Percentiles rank a stretch among this genome's conserved stretches.
phyloP scores from a whole-genome alignment of 2,888 invertebrate species.

The Odontomyia ornata region DNA sequence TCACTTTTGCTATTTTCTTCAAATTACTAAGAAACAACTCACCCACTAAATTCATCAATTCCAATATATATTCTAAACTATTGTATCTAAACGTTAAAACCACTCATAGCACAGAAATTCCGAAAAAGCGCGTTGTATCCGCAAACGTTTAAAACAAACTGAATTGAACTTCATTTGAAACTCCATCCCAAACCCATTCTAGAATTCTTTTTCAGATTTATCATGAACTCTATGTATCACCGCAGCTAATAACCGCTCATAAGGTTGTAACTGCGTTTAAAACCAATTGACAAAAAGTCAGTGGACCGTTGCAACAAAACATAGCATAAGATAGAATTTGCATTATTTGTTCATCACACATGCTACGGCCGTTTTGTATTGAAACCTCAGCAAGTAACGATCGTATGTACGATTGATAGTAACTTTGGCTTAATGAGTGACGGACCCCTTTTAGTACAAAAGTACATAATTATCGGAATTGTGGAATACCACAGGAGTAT shows the following conservation, averaged over 20 bases:
- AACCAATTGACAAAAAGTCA: constrained; percentile 13
- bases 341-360: constrained; percentile 25
- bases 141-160: constrained; percentile 6
- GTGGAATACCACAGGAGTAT: constrained; percentile 13
- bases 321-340: constrained; percentile 23
- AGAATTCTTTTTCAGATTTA: neutral
- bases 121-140: constrained; percentile 4
- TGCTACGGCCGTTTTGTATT: neutral
- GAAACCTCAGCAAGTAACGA: neutral
- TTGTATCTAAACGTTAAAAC: neutral
- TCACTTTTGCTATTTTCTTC: no score
- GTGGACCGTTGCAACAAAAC: constrained; percentile 29
- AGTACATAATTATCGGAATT: neutral
- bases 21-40: neutral
- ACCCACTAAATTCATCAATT: neutral
- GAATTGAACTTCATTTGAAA: neutral
- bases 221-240: constrained; percentile 3
- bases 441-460: neutral
- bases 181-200: neutral
- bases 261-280: constrained; percentile 27
- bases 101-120: neutral
- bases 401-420: neutral
- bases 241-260: constrained; percentile 39
- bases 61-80: neutral
- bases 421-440: neutral